phyloP scores from a whole-genome alignment of 2,113 vertebrate genomes.

The Stercorarius parasiticus region DNA sequence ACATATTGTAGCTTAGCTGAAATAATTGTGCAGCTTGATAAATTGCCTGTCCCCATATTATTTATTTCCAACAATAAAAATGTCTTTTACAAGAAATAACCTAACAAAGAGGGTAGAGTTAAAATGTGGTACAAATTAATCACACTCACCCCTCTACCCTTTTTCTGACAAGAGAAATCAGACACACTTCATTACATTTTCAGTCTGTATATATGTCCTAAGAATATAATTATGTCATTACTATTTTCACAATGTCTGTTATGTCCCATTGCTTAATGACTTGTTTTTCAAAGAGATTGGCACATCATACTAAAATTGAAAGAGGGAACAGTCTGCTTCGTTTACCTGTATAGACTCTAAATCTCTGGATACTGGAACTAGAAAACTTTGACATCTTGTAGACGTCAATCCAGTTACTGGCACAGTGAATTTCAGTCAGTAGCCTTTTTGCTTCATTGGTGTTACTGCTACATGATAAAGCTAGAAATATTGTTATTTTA shows the following conservation, averaged over 20 bases:
- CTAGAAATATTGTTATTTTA: background rate
- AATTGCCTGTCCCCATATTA: background rate
- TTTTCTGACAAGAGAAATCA: background rate
- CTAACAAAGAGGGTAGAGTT: background rate
- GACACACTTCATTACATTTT: background rate
- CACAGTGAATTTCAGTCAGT: background rate
- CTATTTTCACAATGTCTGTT: background rate
- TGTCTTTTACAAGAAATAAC: background rate
- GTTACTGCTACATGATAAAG: background rate
- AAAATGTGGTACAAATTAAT: background rate
- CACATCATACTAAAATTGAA: background rate
- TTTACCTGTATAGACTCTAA: background rate
- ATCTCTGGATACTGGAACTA: background rate
- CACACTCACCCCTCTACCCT: background rate
- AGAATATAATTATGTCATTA: background rate
- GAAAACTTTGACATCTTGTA: background rate
- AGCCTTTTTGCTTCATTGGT: background rate
- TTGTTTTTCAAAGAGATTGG: background rate
- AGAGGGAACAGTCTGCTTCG: background rate
- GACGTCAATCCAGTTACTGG: background rate
- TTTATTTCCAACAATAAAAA: constrained; percentile 1
- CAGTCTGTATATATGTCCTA: background rate
- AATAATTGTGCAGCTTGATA: background rate
- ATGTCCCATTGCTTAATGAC: background rate
- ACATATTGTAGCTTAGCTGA: background rate